Base-by-base conservation (phyloP, 2,888 invertebrate genomes). In the Hanleya hanleyi region DNA sequence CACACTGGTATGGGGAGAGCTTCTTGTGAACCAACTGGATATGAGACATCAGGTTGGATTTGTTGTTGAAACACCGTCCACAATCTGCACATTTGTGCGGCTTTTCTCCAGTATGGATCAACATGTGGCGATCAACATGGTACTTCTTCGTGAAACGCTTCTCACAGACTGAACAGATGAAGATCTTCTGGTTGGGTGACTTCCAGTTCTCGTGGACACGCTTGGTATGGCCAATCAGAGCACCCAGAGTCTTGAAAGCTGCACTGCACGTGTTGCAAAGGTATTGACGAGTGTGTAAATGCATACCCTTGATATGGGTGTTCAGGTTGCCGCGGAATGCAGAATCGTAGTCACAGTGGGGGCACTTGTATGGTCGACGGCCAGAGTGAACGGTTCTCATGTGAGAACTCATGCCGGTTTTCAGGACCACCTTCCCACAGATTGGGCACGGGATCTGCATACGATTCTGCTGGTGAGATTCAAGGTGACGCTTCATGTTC, bases 121-220 rank as follows among this genome's bases (percentile, higher is more conserved):
- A 73, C 86, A 87, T 87, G 75, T 88, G 87, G 1, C 87, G 73
- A 71, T 88, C 87, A 33, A 88, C 86, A 62, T 88, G 87, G 78
- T 87, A 88, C 73, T 88, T 88, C 82, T 88, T 88, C n/a, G 86
- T 87, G 75, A 88, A 88, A 22, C 87, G 74, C 75, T 88, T 87
- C 77, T 87, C 86, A 72, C 87, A 88, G n/a, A 87, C 87, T 5
- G 87, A 87, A 76, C 87, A 88, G 57, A 87, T 87, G 69, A 88
- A 88, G 75, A 87, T 87, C 75, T 87, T 86, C 76, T 88, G 87
- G 71, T 88, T 88, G n/a, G 87, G 87, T 7, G 87, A 87, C 62
- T 87, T 87, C 87, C 87, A 87, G 41, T 86, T 85, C 69, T 88
- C 87, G 70, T 88, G 87, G 9, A 88, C 87, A 38, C 87, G 79